These are phyloP conservation scores for Ooceraea biroi DNA, from an alignment of 1,140 invertebrate genomes.

Conservation along the genomic window DNA sequence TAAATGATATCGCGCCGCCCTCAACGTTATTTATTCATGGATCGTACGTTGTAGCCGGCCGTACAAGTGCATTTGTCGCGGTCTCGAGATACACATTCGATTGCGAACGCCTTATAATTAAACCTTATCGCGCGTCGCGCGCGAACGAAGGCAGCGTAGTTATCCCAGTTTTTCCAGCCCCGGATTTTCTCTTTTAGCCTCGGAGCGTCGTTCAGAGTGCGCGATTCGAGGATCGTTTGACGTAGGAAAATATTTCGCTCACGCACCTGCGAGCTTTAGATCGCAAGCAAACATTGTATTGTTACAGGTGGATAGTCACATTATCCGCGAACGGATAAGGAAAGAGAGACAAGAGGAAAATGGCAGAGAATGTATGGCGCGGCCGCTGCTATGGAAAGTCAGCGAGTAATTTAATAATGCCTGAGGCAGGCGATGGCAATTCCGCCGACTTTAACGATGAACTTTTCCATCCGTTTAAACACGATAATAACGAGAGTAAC, in stretches of 20 bases:
- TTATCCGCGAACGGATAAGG: neutral
- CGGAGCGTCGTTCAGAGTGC: no score
- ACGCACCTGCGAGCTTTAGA: constrained; percentile 3
- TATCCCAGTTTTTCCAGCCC: neutral
- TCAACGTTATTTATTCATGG: constrained; percentile 41
- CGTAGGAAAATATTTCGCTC: neutral
- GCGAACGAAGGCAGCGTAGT: neutral
- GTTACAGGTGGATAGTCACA: neutral
- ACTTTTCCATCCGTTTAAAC: constrained; percentile 61
- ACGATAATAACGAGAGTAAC: constrained; percentile 55
- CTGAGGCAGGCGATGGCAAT: constrained; percentile 20
- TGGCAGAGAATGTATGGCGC: constrained; percentile 10
- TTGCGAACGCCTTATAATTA: constrained; percentile 23
- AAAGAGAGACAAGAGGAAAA: neutral
- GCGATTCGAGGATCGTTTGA: neutral
- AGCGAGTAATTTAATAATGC: constrained; percentile 65
- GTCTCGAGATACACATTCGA: constrained; percentile 10
- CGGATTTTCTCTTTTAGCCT: neutral
- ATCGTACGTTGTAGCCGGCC: neutral
- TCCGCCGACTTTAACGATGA: constrained; percentile 48
- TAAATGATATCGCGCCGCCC: neutral
- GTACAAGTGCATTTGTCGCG: neutral
- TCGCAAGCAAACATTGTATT: neutral
- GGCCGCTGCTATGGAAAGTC: constrained; percentile 19
- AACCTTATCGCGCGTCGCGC: constrained; percentile 15